phyloP scores from a whole-genome alignment of 2,113 vertebrate genomes.

The Castor canadensis region DNA sequence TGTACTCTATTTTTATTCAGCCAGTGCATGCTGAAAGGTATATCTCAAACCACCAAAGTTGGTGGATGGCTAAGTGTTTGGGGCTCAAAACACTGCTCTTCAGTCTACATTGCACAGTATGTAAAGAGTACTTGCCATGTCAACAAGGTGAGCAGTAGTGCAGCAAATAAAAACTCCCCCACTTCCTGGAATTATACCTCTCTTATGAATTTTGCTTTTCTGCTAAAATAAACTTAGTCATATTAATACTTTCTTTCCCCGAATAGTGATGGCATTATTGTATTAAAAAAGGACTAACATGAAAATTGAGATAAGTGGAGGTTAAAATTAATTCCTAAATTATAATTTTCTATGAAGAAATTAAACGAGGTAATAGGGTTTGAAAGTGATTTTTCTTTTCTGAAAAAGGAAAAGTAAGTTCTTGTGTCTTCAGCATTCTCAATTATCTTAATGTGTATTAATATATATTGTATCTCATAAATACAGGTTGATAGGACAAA shows the following conservation, averaged over 20 bases:
- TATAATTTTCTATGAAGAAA: conserved; percentile 55
- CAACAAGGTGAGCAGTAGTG: not conserved
- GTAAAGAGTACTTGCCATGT: not conserved
- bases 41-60: not conserved
- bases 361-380: conserved; percentile 55
- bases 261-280: not conserved
- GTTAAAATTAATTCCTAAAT: conserved; percentile 63
- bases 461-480: conserved; percentile 19
- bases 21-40: not conserved
- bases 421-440: conserved; percentile 45
- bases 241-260: not conserved
- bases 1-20: not conserved
- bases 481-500: conserved; percentile 55
- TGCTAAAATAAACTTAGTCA: not conserved
- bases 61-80: not conserved
- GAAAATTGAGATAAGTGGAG: conserved; percentile 38
- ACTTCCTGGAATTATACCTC: not conserved
- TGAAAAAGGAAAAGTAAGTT: conserved; percentile 48
- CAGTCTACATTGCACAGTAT: not conserved
- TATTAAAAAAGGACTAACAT: conserved; percentile 35
- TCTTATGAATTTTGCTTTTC: conserved; percentile 45
- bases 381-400: conserved; percentile 35
- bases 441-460: conserved; percentile 51
- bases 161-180: not conserved
- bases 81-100: not conserved